Conservation (phyloP, 1,140 invertebrate genomes). For the Tetragonula clypearis region DNA sequence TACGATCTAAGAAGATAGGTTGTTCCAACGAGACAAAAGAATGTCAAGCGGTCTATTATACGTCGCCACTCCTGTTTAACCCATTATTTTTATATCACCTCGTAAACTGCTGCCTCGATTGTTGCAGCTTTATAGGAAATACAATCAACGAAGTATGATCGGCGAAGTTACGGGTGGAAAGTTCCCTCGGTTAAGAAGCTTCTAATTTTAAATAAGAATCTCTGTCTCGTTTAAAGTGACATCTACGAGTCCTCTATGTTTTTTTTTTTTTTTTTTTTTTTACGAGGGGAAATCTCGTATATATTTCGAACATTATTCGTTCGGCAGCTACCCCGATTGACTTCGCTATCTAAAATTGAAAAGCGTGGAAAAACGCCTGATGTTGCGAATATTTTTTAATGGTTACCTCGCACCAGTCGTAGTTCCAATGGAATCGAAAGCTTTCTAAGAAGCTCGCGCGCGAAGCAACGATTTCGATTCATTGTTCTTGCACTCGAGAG, state of each 20-base stretch:
- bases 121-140: conserved; percentile 48
- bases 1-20: conserved; percentile 67
- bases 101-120: conserved; percentile 53
- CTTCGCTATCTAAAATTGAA: no score
- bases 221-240: neutral
- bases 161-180: neutral
- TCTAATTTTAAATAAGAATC: conserved; percentile 28
- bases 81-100: conserved; percentile 62
- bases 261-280: no score
- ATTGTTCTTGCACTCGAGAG: neutral
- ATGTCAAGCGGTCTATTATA: conserved; percentile 65
- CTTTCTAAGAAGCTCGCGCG: neutral
- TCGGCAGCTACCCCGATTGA: no score
- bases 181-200: neutral
- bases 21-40: conserved; percentile 65
- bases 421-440: neutral
- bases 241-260: neutral
- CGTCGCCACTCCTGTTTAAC: conserved; percentile 52
- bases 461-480: neutral
- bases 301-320: no score
- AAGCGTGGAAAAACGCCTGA: no score
- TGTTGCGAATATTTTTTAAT: neutral
- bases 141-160: conserved; percentile 17
- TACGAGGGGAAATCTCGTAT: no score
- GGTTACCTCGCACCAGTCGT: no score